Evolutionary conservation across 2,113 vertebrate species (phyloP).

Genomic region (Acrocephalus arundinaceus): DNA sequence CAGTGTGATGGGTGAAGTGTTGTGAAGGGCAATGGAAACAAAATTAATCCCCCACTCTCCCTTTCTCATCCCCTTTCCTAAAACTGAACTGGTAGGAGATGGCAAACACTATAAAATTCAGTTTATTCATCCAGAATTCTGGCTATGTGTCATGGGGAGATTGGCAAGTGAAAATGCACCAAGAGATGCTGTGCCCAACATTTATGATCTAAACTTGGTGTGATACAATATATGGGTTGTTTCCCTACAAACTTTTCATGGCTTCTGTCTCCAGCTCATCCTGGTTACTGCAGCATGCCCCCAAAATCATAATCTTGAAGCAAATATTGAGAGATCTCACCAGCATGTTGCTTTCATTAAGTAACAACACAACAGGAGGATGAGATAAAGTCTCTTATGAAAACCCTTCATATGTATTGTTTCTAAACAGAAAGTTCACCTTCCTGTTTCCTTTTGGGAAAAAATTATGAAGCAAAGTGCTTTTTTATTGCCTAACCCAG

Average conservation of each 20-base stretch:
- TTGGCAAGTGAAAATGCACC: not conserved
- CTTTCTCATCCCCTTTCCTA: not conserved
- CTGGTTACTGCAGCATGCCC: not conserved
- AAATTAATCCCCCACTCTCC: not conserved
- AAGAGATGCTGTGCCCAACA: not conserved
- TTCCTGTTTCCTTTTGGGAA: not conserved
- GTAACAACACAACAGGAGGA: not conserved
- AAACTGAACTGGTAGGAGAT: not conserved
- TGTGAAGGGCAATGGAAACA: not conserved
- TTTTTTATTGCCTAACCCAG: not conserved
- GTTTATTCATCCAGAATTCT: not conserved
- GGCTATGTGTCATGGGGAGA: not conserved
- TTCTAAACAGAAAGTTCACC: not conserved
- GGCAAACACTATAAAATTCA: not conserved
- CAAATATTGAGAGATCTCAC: not conserved
- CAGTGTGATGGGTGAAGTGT: not conserved
- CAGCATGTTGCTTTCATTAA: not conserved
- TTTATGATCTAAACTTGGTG: fast-evolving
- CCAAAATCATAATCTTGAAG: not conserved
- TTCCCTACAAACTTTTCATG: not conserved
- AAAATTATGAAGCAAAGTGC: not conserved
- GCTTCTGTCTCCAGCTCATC: not conserved
- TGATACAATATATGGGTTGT: fast-evolving
- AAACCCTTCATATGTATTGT: not conserved
- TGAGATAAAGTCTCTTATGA: not conserved